These are phyloP conservation scores for Pyrrhura leucotis DNA, from an alignment of 2,797 vertebrate species.

Conservation along the genomic window DNA sequence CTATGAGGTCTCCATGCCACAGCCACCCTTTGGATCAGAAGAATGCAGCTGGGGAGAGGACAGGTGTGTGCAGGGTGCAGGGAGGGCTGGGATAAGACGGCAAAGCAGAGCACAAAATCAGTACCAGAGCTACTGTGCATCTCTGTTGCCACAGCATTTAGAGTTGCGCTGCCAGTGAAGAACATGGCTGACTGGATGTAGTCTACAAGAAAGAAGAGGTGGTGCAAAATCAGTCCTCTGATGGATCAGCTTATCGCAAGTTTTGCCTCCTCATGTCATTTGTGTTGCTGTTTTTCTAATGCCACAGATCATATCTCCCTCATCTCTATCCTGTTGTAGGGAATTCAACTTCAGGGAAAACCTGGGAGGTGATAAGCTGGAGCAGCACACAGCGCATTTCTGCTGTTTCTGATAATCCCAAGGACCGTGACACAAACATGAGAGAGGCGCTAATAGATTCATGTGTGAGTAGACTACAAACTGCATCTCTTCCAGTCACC, in stretches of 20 bases:
- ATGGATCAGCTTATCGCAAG: background rate
- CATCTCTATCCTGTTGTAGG: background rate
- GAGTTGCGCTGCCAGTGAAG: background rate
- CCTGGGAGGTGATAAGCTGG: background rate
- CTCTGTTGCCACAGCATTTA: background rate
- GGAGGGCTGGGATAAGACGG: background rate
- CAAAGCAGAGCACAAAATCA: background rate
- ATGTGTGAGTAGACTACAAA: background rate
- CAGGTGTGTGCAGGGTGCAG: background rate
- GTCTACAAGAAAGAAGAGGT: background rate
- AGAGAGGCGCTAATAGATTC: background rate
- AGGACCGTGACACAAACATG: background rate
- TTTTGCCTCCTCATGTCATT: background rate
- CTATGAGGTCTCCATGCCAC: background rate
- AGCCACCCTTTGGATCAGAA: background rate
- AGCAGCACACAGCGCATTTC: background rate
- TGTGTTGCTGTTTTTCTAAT: background rate
- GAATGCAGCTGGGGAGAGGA: background rate
- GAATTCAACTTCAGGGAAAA: background rate
- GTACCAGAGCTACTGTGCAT: background rate
- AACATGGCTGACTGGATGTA: background rate
- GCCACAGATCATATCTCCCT: accelerated
- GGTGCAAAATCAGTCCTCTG: background rate
- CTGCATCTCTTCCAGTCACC: background rate
- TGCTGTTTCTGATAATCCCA: background rate